Conservation (phyloP, 2,797 vertebrate species). For the Peromyscus aztecus region DNA sequence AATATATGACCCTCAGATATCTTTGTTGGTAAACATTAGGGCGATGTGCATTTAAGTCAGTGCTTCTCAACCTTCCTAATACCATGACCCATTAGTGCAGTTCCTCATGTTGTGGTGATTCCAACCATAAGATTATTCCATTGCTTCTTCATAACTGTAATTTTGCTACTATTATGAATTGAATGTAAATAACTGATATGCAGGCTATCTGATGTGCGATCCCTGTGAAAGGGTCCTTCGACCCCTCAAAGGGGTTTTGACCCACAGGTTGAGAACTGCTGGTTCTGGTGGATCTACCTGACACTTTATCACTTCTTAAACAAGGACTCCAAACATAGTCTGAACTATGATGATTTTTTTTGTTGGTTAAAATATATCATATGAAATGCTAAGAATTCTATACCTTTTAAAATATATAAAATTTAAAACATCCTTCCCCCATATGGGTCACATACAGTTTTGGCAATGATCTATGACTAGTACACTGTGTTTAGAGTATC, state of each 20-base stretch:
- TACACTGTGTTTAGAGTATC: background rate
- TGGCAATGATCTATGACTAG: background rate
- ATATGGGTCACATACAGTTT: background rate
- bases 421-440: background rate
- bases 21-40: background rate
- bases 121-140: background rate
- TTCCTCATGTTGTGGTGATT: background rate
- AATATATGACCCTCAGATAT: background rate
- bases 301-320: background rate
- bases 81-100: background rate
- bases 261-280: background rate
- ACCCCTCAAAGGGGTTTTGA: background rate
- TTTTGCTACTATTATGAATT: background rate
- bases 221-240: background rate
- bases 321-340: background rate
- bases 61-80: background rate
- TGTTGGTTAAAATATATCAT: background rate
- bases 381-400: background rate
- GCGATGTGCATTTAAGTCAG: background rate
- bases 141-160: background rate
- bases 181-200: background rate
- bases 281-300: background rate
- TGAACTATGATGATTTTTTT: background rate
- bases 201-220: background rate
- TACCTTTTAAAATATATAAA: background rate